Conservation (phyloP, 2,888 invertebrate species). For the Brachypalpus laphriformis region DNA sequence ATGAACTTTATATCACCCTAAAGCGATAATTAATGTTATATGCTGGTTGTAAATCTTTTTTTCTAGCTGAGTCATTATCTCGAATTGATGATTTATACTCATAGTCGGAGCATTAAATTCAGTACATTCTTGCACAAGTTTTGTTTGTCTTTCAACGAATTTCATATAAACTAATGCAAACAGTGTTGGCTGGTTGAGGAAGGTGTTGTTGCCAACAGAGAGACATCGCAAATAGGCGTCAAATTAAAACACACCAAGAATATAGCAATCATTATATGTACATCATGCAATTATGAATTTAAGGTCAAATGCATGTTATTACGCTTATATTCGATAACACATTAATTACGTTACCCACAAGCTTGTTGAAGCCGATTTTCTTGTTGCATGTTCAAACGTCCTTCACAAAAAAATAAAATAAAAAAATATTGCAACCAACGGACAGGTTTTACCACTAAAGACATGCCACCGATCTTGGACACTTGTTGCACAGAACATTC, state of each 20-base stretch:
- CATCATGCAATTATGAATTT: slow-evolving; percentile 39
- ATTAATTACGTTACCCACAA: slow-evolving; percentile 6
- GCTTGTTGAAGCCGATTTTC: not conserved
- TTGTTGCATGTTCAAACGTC: slow-evolving; percentile 47
- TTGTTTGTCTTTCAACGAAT: not conserved
- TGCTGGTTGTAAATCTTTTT: not conserved
- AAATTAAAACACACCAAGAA: slow-evolving; percentile 10
- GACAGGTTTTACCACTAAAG: slow-evolving; percentile 67
- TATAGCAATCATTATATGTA: not conserved
- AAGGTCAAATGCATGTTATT: slow-evolving; percentile 43
- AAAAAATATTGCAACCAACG: slow-evolving; percentile 25
- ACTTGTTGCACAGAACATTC: slow-evolving; percentile 52
- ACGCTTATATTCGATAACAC: not conserved
- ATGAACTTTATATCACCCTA: not conserved
- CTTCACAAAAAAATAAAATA: slow-evolving; percentile 22
- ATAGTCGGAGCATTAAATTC: not conserved
- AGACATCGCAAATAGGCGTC: not conserved
- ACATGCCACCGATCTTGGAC: slow-evolving; percentile 50
- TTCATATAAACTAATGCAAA: not conserved
- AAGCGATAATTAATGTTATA: not conserved
- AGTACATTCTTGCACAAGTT: not conserved
- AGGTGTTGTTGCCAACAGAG: not conserved
- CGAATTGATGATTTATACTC: not conserved
- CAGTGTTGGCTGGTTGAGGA: not conserved
- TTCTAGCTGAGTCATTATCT: not conserved